phyloP scores from a whole-genome alignment of 2,888 invertebrate genomes.

The Papilio protenor region DNA sequence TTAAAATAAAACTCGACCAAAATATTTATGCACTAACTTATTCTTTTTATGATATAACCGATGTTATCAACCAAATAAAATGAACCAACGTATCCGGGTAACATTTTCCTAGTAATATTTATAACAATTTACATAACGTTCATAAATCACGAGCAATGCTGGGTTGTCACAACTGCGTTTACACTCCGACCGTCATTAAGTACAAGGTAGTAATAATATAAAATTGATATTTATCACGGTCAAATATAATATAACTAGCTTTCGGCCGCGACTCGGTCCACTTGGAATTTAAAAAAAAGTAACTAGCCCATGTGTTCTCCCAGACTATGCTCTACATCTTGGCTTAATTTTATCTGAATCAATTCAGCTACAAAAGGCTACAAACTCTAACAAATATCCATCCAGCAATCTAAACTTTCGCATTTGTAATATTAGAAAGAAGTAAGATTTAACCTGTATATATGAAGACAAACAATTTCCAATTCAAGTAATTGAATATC shows the following conservation, averaged over 20 bases:
- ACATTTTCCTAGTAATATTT: slow-evolving; percentile 24
- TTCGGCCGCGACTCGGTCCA: no score
- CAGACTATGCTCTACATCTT: no score
- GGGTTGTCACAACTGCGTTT: slow-evolving; percentile 9
- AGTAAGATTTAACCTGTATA: no score
- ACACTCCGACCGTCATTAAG: slow-evolving; percentile 9
- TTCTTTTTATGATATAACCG: not conserved
- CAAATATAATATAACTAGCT: not conserved
- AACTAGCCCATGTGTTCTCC: no score
- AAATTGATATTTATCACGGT: not conserved
- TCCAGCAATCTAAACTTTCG: no score
- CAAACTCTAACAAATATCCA: no score
- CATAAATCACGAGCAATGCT: slow-evolving; percentile 9
- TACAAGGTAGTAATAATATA: slow-evolving; percentile 15
- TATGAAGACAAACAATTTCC: no score
- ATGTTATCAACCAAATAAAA: not conserved
- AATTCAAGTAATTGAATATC: no score
- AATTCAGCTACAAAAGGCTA: no score
- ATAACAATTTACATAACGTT: slow-evolving; percentile 10
- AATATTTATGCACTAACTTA: not conserved
- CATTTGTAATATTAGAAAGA: no score
- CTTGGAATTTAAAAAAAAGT: no score
- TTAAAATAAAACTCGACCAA: not conserved
- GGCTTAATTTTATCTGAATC: no score
- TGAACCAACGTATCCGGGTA: not conserved